These are phyloP conservation scores for Daktulosphaira vitifoliae DNA, from an alignment of 1,140 invertebrate species.

Conservation along the genomic window DNA sequence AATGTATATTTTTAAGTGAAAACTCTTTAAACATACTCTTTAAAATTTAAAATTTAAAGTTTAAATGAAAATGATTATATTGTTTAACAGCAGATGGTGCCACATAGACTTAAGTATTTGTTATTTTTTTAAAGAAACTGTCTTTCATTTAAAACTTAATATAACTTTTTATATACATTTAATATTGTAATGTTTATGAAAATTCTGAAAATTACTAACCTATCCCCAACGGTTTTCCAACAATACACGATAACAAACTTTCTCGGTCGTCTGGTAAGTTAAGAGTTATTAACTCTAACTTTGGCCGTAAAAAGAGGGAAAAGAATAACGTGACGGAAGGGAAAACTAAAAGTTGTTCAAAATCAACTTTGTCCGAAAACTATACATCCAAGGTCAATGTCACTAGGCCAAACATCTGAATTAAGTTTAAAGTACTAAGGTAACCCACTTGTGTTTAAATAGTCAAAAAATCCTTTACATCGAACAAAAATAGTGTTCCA, in stretches of 20 bases:
- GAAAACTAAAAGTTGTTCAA: slow-evolving; percentile 31
- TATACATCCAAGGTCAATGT: slow-evolving; percentile 29
- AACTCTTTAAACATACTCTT: too few relatives aligned
- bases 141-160: neutral
- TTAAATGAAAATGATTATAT: too few relatives aligned
- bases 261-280: slow-evolving; percentile 28
- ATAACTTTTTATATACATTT: slow-evolving; percentile 21
- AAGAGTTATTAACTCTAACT: slow-evolving; percentile 33
- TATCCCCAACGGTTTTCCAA: neutral
- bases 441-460: neutral
- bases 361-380: slow-evolving; percentile 32
- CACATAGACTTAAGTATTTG: neutral
- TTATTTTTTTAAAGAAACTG: neutral
- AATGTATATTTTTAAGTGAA: too few relatives aligned
- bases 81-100: slow-evolving; percentile 10
- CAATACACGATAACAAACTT: slow-evolving; percentile 29
- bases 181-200: slow-evolving; percentile 12
- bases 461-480: too few relatives aligned
- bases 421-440: slow-evolving; percentile 11
- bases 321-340: slow-evolving; percentile 24
- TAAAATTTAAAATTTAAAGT: too few relatives aligned
- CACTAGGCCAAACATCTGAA: slow-evolving; percentile 28
- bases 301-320: slow-evolving; percentile 23
- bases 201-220: slow-evolving; percentile 16
- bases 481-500: too few relatives aligned